Evolutionary conservation across 2,888 invertebrate genomes (phyloP).

Genomic region (Epinotia nisella): DNA sequence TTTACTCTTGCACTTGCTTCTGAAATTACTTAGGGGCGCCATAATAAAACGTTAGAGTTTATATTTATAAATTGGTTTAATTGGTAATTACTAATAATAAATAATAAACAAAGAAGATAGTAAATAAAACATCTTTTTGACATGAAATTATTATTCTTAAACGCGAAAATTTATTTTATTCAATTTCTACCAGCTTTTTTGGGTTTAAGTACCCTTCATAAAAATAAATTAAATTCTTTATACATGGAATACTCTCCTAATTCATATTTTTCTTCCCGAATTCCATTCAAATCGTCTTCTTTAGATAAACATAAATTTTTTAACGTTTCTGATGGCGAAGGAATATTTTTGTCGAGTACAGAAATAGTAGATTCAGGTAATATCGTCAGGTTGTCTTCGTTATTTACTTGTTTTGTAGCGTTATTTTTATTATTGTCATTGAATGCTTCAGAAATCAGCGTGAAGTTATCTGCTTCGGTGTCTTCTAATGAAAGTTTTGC

Average conservation of each 20-base stretch:
- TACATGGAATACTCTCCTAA: conserved; percentile 54
- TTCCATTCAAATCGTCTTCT: conserved; percentile 68
- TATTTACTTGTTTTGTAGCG: conserved; percentile 49
- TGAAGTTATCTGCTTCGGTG: conserved; percentile 77
- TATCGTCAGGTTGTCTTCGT: conserved; percentile 58
- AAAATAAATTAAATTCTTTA: conserved; percentile 59
- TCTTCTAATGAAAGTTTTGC: conserved; percentile 79
- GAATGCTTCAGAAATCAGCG: conserved; percentile 65
- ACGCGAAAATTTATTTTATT: too few relatives aligned
- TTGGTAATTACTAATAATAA: too few relatives aligned
- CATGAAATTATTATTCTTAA: too few relatives aligned
- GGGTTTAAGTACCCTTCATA: conserved; percentile 47
- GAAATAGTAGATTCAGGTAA: conserved; percentile 58
- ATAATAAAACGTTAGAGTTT: too few relatives aligned
- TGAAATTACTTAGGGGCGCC: too few relatives aligned
- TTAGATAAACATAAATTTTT: conserved; percentile 86
- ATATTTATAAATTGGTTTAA: too few relatives aligned
- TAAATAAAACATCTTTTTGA: too few relatives aligned
- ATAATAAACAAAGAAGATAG: too few relatives aligned
- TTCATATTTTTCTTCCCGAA: conserved; percentile 50
- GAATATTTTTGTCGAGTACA: conserved; percentile 79
- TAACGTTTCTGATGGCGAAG: conserved; percentile 87
- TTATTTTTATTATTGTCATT: conserved; percentile 50
- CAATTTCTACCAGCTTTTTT: neutral
- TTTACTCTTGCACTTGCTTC: too few relatives aligned